A percentile compares a stretch with the other conserved stretches of the same genome.
phyloP scores from a whole-genome alignment of 2,797 vertebrate species.

The Microtus obscurus region DNA sequence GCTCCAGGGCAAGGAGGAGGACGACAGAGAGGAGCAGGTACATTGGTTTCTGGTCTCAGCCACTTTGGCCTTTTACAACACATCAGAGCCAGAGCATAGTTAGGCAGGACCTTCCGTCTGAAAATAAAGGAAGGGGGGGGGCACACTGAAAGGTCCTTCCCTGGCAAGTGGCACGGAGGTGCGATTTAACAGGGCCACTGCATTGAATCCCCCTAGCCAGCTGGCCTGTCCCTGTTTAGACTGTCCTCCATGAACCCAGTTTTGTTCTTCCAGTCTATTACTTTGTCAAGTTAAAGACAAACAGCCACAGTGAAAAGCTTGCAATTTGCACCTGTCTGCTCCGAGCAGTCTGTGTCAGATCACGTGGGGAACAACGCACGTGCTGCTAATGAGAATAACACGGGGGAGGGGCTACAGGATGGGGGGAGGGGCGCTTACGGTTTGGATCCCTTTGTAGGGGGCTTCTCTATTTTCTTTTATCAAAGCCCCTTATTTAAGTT shows the following conservation, averaged over 20 bases:
- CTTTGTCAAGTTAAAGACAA: slow-evolving; percentile 81
- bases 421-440: too few species aligned
- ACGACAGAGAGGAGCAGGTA: slow-evolving; percentile 84
- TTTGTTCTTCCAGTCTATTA: slow-evolving; percentile 77
- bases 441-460: slow-evolving; percentile 29
- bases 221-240: slow-evolving; percentile 80
- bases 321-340: slow-evolving; percentile 87
- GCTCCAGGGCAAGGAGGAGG: slow-evolving; percentile 71
- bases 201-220: slow-evolving; percentile 81
- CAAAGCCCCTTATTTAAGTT: neutral
- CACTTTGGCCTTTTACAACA: slow-evolving; percentile 19
- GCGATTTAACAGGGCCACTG: slow-evolving; percentile 69
- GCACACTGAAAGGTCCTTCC: neutral
- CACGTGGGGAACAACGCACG: slow-evolving; percentile 72
- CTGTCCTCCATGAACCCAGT: slow-evolving; percentile 81
- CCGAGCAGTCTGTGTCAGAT: slow-evolving; percentile 72
- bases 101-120: neutral
- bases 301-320: slow-evolving; percentile 86
- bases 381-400: slow-evolving; percentile 78
- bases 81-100: neutral
- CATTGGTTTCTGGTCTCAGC: slow-evolving; percentile 80
- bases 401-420: neutral
- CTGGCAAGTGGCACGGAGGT: slow-evolving; percentile 18
- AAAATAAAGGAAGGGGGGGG: slow-evolving; percentile 54
- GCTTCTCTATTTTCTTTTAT: neutral